Evolutionary conservation across 2,113 vertebrate species (phyloP), one percentile per base, ranked within the genome.

Genomic region (Aptenodytes patagonicus): DNA sequence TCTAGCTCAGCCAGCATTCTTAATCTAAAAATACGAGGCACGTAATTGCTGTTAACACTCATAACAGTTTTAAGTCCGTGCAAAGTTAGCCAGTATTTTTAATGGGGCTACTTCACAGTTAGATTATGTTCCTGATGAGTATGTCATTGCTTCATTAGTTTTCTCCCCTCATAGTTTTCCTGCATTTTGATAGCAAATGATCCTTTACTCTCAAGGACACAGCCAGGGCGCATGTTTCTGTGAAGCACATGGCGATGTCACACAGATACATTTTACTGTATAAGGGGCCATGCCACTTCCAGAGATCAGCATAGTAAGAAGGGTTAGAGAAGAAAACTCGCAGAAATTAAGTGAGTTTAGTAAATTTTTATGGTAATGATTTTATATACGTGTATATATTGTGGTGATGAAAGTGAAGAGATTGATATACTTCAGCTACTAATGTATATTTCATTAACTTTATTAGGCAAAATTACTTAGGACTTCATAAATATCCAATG

Each of bases 401-500:
- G 20, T 52, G 25, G 57, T 84, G 62, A 71, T 95, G 80, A 82
- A 95, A 91, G 46, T 13, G 31, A 83, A 76, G 87, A 94, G 62
- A 92, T 20, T 34, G 14, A 79, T 72, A 20, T 26, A 93, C 31
- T 97, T 66, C 75, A 89, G 31, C 58, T 87, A 49, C 29, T 66
- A 77, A 64, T 2, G 5, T 51, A 66, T 60, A 52, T 77, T 96
- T 94, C 91, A 83, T 96, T 96, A 97, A 72, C 44, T 96, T 96
- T 83, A 96, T 94, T 90, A 92, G 77, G 54, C 55, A 76, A 94
- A 97, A 94, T 96, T 93, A 72, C 81, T 77, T 54, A 73, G 36
- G 69, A 91, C 61, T 96, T 94, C 87, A 93, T 92, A 95, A 97
- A 95, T 62, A 95, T 62, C 79, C 62, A 91, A 64, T 79, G 55